These are phyloP conservation scores for Marmota monax DNA, from an alignment of 2,113 vertebrate species.

Conservation along the genomic window DNA sequence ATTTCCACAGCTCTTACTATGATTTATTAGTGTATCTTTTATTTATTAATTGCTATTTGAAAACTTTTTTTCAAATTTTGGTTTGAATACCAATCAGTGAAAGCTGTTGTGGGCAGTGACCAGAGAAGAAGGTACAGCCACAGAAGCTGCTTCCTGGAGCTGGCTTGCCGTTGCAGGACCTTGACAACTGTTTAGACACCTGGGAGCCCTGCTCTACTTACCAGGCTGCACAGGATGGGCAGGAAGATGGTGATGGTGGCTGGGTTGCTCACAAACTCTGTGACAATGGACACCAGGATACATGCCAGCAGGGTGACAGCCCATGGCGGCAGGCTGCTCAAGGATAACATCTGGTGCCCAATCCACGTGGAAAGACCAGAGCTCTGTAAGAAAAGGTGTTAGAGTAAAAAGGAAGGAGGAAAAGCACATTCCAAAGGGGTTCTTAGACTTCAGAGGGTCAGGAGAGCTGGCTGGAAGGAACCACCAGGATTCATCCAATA, in stretches of 20 bases:
- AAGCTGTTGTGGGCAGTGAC: neutral
- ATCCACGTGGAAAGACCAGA: conserved; percentile 98
- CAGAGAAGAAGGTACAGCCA: neutral
- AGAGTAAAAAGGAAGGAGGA: neutral
- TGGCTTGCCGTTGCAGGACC: neutral
- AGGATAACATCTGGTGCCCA: conserved; percentile 95
- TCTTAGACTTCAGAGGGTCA: neutral
- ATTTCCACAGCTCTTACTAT: conserved; percentile 40
- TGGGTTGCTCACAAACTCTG: conserved; percentile 98
- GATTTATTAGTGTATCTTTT: neutral
- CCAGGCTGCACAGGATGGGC: conserved; percentile 97
- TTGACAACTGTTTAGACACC: neutral
- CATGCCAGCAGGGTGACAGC: conserved; percentile 96
- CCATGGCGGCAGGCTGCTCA: conserved; percentile 97
- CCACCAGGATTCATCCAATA: neutral
- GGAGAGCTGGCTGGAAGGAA: neutral
- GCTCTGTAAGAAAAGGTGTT: conserved; percentile 81
- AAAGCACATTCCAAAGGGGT: neutral
- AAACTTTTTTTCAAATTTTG: neutral
- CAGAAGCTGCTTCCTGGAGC: neutral
- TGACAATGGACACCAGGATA: conserved; percentile 96
- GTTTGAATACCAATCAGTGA: neutral
- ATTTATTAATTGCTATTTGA: neutral
- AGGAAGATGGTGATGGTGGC: conserved; percentile 98
- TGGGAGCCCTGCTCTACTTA: conserved; percentile 81